Percentiles rank a stretch among this genome's conserved stretches.
Evolutionary conservation across 2,888 invertebrate genomes (phyloP).

Genomic region (Ethmia dodecea): DNA sequence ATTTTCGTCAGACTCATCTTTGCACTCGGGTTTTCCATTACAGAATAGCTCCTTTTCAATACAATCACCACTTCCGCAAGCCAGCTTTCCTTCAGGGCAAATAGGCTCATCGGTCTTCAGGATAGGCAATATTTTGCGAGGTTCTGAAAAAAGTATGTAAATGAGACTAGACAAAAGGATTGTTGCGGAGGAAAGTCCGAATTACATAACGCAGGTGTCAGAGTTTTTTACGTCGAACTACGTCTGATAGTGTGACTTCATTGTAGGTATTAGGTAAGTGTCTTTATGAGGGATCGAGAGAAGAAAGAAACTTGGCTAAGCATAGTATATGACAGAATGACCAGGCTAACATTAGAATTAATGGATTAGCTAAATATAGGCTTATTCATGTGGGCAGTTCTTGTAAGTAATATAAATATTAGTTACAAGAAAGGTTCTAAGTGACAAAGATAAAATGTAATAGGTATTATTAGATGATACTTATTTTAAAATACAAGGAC

Average conservation of each 20-base stretch:
- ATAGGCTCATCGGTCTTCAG: constrained; percentile 95
- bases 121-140: constrained; percentile 91
- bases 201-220: constrained; percentile 33
- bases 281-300: constrained; percentile 28
- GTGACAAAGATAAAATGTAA: too few relatives aligned
- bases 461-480: too few relatives aligned
- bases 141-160: constrained; percentile 82
- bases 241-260: constrained; percentile 36
- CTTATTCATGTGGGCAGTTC: constrained; percentile 19
- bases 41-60: constrained; percentile 95
- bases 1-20: constrained; percentile 96
- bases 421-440: neutral
- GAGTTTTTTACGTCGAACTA: constrained; percentile 18
- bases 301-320: constrained; percentile 43
- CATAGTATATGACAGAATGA: constrained; percentile 47
- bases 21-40: constrained; percentile 94
- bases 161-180: too few relatives aligned
- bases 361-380: constrained; percentile 1
- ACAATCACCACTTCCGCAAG: constrained; percentile 95
- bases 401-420: constrained; percentile 3
- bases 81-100: constrained; percentile 92
- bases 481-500: too few relatives aligned
- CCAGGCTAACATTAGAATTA: constrained; percentile 24
- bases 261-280: constrained; percentile 37
- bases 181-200: too few relatives aligned